Evolutionary conservation across 1,140 invertebrate species (phyloP).

Genomic region (Hestina assimilis): DNA sequence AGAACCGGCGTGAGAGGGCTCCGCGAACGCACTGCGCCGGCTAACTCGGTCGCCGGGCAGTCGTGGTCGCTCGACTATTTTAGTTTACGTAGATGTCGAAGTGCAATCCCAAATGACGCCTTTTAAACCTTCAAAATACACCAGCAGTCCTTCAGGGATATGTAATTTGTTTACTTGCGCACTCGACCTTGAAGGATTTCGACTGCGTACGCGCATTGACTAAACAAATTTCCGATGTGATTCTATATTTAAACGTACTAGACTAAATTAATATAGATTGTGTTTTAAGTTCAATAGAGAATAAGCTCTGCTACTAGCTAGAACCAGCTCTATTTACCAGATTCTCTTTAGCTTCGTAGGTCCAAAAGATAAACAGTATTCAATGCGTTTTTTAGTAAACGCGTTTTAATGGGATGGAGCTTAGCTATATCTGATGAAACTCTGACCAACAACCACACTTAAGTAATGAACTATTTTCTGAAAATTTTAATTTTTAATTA

Average conservation of each 20-base stretch:
- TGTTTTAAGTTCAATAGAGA: no score
- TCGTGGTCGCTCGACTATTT: slow-evolving; percentile 65
- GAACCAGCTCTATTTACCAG: no score
- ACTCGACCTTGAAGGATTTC: slow-evolving; percentile 8
- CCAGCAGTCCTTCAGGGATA: slow-evolving; percentile 16
- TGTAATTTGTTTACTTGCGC: slow-evolving; percentile 7
- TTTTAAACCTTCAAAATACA: slow-evolving; percentile 56
- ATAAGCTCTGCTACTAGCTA: no score
- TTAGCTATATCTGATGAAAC: no score
- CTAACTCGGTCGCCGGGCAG: slow-evolving; percentile 72
- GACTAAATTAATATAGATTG: no score
- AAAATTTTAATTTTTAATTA: no score
- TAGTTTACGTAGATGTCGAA: slow-evolving; percentile 74
- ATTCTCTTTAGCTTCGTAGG: no score
- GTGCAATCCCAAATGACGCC: slow-evolving; percentile 55
- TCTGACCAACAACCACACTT: no score
- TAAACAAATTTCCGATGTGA: background rate
- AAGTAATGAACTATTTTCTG: no score
- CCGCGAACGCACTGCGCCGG: slow-evolving; percentile 63
- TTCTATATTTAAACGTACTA: background rate
- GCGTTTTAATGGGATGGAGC: no score
- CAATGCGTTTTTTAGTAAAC: no score
- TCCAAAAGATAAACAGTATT: no score
- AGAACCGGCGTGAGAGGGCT: slow-evolving; percentile 69
- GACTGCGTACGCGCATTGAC: slow-evolving; percentile 12